Evolutionary conservation across 2,797 vertebrate species (phyloP).

Genomic region (Gymnopithys bicolor): DNA sequence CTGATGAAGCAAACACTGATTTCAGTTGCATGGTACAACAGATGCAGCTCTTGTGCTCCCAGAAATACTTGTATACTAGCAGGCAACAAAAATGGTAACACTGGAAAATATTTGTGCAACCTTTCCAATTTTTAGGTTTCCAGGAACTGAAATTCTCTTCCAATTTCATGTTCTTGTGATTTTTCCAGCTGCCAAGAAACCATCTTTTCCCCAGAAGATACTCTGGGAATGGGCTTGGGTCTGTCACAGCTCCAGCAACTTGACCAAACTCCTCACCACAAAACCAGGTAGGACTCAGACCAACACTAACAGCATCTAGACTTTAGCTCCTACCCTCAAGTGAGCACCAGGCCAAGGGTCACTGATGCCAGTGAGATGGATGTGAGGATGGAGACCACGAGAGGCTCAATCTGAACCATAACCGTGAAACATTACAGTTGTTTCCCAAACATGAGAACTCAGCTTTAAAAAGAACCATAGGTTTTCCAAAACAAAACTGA

Average conservation of each 20-base stretch:
- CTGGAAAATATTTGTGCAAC: neutral
- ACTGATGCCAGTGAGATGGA: neutral
- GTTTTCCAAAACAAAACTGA: neutral
- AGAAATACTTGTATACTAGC: neutral
- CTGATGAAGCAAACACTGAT: neutral
- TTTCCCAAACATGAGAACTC: neutral
- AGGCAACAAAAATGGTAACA: neutral
- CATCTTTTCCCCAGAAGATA: neutral
- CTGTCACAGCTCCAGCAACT: neutral
- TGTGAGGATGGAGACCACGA: neutral
- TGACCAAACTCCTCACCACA: neutral
- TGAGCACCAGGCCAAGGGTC: neutral
- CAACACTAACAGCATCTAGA: neutral
- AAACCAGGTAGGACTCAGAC: neutral
- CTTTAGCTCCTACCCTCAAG: neutral
- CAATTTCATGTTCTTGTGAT: neutral
- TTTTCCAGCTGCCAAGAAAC: neutral
- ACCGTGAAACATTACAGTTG: neutral
- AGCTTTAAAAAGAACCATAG: neutral
- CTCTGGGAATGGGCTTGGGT: neutral
- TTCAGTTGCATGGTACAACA: neutral
- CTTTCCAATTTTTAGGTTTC: neutral
- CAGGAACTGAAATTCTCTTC: neutral
- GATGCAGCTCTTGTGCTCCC: neutral
- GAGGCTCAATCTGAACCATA: neutral